Conservation (phyloP, 2,888 invertebrate species). For the Deilephila porcellus region DNA sequence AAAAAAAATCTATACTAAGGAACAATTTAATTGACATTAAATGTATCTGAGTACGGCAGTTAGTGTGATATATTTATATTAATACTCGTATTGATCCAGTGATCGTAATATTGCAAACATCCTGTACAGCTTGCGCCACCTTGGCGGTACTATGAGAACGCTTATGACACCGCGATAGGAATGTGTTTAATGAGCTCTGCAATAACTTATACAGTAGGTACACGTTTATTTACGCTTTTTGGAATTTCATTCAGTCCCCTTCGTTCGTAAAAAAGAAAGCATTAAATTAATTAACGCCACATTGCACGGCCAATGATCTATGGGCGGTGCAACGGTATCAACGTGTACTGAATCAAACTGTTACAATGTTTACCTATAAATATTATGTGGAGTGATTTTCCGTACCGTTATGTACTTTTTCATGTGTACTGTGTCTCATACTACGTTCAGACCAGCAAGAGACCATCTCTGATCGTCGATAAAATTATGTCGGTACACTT, state of each 20-base stretch:
- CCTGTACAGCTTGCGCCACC: constrained; percentile 19
- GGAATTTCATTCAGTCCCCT: constrained; percentile 77
- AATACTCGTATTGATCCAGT: too few species aligned
- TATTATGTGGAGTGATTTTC: background rate
- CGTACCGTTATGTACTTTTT: background rate
- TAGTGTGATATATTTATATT: too few species aligned
- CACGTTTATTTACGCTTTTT: constrained; percentile 75
- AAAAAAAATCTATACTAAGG: too few species aligned
- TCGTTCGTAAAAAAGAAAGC: constrained; percentile 70
- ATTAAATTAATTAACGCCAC: constrained; percentile 77
- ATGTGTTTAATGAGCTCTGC: constrained; percentile 73
- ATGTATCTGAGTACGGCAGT: too few species aligned
- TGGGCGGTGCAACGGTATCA: constrained; percentile 61
- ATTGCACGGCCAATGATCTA: constrained; percentile 71
- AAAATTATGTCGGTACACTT: too few species aligned
- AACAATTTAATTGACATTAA: too few species aligned
- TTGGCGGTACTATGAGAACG: constrained; percentile 46
- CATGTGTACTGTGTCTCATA: background rate
- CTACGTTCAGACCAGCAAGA: too few species aligned
- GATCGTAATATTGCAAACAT: constrained; percentile 11
- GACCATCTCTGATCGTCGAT: too few species aligned
- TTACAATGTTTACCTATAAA: background rate
- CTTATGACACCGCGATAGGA: constrained; percentile 61
- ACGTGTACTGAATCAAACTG: constrained; percentile 2
- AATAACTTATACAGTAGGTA: constrained; percentile 72